Percentiles rank a stretch among this genome's conserved stretches.
phyloP scores from a whole-genome alignment of 2,888 invertebrate species.

The Brachylomia viminalis region DNA sequence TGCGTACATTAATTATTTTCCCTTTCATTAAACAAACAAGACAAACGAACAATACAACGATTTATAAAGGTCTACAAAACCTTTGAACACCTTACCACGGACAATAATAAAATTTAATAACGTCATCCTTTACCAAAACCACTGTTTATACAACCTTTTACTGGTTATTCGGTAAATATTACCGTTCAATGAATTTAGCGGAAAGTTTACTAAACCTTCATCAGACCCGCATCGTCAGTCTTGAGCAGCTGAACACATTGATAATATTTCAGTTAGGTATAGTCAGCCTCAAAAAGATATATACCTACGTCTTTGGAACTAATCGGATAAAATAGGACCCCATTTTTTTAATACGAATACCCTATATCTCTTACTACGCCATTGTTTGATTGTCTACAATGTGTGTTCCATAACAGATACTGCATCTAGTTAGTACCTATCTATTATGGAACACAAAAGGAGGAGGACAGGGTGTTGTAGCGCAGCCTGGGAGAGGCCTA shows the following conservation, averaged over 20 bases:
- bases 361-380: accelerated
- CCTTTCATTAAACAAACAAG: constrained; percentile 21
- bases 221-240: constrained; percentile 23
- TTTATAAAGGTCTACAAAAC: constrained; percentile 22
- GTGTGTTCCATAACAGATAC: not conserved
- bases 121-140: constrained; percentile 21
- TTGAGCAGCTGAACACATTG: constrained; percentile 18
- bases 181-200: constrained; percentile 29
- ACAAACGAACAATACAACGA: constrained; percentile 21
- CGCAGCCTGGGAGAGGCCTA: too few relatives aligned
- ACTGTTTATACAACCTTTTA: constrained; percentile 26
- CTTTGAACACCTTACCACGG: constrained; percentile 9
- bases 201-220: constrained; percentile 4
- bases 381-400: too few relatives aligned
- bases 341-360: not conserved
- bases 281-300: not conserved
- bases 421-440: too few relatives aligned
- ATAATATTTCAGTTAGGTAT: not conserved
- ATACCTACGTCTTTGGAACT: not conserved
- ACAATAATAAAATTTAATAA: constrained; percentile 27
- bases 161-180: constrained; percentile 25
- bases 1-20: constrained; percentile 3
- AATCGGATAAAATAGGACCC: not conserved
- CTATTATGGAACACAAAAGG: too few relatives aligned
- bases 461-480: too few relatives aligned